Base-by-base conservation (phyloP, 2,113 vertebrate genomes). In the Aptenodytes patagonicus region DNA sequence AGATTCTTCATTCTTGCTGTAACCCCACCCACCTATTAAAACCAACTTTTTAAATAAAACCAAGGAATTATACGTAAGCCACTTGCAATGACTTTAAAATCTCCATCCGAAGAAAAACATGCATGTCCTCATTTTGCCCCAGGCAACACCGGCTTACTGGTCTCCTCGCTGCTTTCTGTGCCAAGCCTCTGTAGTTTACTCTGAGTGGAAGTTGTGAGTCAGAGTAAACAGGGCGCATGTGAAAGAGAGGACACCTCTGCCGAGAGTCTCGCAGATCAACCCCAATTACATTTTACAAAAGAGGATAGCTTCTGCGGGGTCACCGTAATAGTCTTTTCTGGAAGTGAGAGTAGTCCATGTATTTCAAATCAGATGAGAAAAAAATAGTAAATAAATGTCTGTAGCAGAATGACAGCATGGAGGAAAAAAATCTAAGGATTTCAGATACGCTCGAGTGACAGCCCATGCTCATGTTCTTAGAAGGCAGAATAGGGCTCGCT, bases 71-170 rank as follows among this genome's bases (percentile, higher is more conserved):
- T 62, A 60, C 0, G 0, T 94, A 96, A 97, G 38, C 81, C 84
- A 93, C 60, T 91, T 93, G 81, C 44, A 91, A 77, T 36, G 24
- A 78, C 81, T 91, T 95, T 91, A 73, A 93, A 96, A 83, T 73
- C 87, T 91, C 54, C 15, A 36, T 42, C 46, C 0, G 3, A 85
- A 91, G 18, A 29, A 94, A 96, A 96, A 66, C 44, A 85, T 20
- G 17, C 66, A 18, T 58, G 91, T 87, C 94, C 93, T 94, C 55
- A 68, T 83, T 94, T 95, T 94, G 91, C 87, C 91, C 71, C 84
- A 57, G 2, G 71, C 55, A 61, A 32, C 1, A 3, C 17, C 4
- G 0, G 57, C 66, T 94, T 57, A 14, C 32, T 73, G 62, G 32
- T 80, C 29, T 55, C 49, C 32, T 76, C 49, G 36, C 0, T 4